Evolutionary conservation across 2,113 vertebrate genomes (phyloP).

Genomic region (Condylura cristata): DNA sequence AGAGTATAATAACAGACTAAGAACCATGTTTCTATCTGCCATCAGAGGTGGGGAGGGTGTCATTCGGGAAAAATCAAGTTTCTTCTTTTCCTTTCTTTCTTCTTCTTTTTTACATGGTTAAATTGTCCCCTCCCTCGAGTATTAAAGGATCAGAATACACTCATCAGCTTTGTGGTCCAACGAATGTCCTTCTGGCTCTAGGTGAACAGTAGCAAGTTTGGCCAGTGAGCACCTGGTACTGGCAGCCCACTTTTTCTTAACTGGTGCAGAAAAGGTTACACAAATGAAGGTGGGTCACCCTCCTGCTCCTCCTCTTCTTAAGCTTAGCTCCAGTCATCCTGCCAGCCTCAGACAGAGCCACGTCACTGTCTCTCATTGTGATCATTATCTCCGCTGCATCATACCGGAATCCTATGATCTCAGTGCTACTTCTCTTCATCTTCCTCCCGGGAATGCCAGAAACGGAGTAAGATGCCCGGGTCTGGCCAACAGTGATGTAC

Average conservation of each 20-base stretch:
- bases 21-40: background rate
- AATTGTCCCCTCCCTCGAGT: background rate
- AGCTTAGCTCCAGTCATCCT: background rate
- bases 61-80: slow-evolving; percentile 26
- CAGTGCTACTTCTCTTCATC: background rate
- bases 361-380: background rate
- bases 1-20: background rate
- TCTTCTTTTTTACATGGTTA: background rate
- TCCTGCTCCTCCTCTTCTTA: background rate
- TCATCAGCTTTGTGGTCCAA: background rate
- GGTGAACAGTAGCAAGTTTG: background rate
- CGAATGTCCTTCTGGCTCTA: background rate
- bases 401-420: background rate
- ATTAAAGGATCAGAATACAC: background rate
- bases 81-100: background rate
- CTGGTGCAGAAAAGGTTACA: background rate
- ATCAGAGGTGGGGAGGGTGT: background rate
- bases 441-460: background rate
- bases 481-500: too few relatives aligned
- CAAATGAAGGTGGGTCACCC: background rate
- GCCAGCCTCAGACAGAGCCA: background rate
- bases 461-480: background rate
- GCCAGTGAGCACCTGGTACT: background rate
- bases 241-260: background rate
- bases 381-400: background rate